A percentile compares a stretch with the other conserved stretches of the same genome.
Evolutionary conservation across 2,113 vertebrate species (phyloP).

Genomic region (Pelmatolapia mariae): DNA sequence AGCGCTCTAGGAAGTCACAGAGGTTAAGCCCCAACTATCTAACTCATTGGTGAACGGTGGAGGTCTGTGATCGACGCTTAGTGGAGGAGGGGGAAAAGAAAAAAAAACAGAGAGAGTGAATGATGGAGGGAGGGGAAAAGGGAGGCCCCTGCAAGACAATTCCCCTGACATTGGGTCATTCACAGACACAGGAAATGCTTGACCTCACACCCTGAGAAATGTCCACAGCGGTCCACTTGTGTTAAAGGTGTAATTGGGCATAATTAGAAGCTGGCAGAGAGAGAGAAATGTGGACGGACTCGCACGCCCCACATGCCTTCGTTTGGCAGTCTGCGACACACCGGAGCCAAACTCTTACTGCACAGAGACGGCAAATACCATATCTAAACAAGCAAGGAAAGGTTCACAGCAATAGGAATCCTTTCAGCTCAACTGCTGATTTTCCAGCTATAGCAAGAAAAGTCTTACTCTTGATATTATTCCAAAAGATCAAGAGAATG

Average conservation of each 20-base stretch:
- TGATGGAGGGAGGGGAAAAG: constrained; percentile 38
- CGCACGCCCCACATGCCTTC: constrained; percentile 45
- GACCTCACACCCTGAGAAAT: constrained; percentile 72
- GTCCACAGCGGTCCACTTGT: constrained; percentile 69
- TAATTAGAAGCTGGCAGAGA: constrained; percentile 70
- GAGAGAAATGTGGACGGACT: constrained; percentile 43
- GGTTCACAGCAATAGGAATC: constrained; percentile 46
- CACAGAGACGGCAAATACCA: constrained; percentile 52
- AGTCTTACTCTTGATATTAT: neutral
- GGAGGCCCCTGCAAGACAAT: constrained; percentile 56
- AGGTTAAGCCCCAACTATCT: constrained; percentile 56
- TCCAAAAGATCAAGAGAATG: neutral
- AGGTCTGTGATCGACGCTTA: constrained; percentile 41
- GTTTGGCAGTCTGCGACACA: constrained; percentile 38
- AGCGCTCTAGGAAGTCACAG: constrained; percentile 26
- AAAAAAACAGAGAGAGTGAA: constrained; percentile 39
- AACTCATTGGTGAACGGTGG: constrained; percentile 44
- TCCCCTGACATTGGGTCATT: constrained; percentile 62
- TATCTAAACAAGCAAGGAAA: constrained; percentile 32
- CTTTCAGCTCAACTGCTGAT: constrained; percentile 32
- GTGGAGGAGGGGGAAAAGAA: constrained; percentile 37
- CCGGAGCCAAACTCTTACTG: constrained; percentile 40
- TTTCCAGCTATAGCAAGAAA: neutral
- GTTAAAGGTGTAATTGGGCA: constrained; percentile 75
- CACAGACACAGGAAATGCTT: constrained; percentile 75